A percentile compares a stretch with the other conserved stretches of the same genome.
Conservation (phyloP, 1,140 invertebrate species). For the Zophobas atratus region DNA sequence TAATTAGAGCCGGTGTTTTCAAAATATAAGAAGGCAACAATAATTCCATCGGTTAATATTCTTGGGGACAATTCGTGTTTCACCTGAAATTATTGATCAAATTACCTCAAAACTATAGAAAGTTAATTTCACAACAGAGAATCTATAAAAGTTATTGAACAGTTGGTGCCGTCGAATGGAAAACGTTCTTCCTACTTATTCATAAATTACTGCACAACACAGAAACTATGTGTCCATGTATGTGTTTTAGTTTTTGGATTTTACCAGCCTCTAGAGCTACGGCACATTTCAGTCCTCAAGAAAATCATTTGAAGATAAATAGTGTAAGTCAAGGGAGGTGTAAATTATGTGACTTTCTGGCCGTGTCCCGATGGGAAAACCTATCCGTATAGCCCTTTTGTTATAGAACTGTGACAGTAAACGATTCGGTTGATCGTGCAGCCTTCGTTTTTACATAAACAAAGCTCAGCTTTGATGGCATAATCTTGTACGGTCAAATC, state of each 20-base stretch:
- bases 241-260: not conserved
- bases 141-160: too few relatives aligned
- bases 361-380: constrained; percentile 8
- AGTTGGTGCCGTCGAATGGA: too few relatives aligned
- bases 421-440: constrained; percentile 41
- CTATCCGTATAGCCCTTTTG: not conserved
- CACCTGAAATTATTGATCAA: too few relatives aligned
- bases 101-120: too few relatives aligned
- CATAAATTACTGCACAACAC: too few relatives aligned
- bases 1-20: too few relatives aligned
- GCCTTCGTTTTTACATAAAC: constrained; percentile 42
- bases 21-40: too few relatives aligned
- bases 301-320: constrained; percentile 40
- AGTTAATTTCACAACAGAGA: too few relatives aligned
- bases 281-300: constrained; percentile 1
- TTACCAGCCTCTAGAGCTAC: too few relatives aligned
- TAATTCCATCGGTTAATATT: too few relatives aligned
- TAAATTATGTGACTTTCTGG: constrained; percentile 30
- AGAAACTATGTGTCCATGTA: not conserved
- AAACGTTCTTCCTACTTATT: too few relatives aligned
- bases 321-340: constrained; percentile 14
- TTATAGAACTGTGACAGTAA: constrained; percentile 32
- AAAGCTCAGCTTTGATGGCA: constrained; percentile 46
- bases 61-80: too few relatives aligned
- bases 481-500: constrained; percentile 46